Base-by-base conservation (phyloP, 2,113 vertebrate genomes). In the Pholis gunnellus region DNA sequence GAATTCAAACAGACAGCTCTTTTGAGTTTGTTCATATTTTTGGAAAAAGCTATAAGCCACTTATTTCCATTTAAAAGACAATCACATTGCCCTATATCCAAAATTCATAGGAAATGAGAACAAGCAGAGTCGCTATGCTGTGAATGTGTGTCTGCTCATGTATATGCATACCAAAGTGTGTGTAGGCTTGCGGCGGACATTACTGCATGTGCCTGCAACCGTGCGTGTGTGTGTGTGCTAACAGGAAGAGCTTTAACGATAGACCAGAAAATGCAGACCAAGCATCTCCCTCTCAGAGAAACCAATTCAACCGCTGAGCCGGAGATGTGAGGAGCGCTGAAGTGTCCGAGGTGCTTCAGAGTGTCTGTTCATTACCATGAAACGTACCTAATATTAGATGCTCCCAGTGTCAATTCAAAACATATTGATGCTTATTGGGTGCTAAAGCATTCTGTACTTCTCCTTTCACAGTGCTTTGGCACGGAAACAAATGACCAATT, bases 401-500 rank as follows among this genome's bases (percentile, higher is more conserved):
- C 83, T 81, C 81, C 82, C 76, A 29, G 56, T 81, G 86, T 88
- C 82, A 67, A 64, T 77, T 85, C 83, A 84, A 86, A 90, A 88
- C 81, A 88, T 87, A 81, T 81, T 84, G 78, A 89, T 89, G 76
- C 87, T 90, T 75, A 87, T 74, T 64, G 66, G 88, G 83, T 87
- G 83, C 75, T 83, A 85, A 86, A 76, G 81, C 72, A 79, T 87
- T 91, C 72, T 87, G 84, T 85, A 83, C 82, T 85, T 86, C 83
- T 79, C 46, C 79, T 50, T 86, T 88, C 86, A 88, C 74, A 73
- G 75, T 67, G 83, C 69, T 85, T 84, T 91, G 83, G 89, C 82
- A 84, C 61, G 61, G 83, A 90, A 92, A 93, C 84, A 91, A 92
- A 91, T 87, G 86, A 88, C 89, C 90, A 91, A 89, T 93, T 92